Base-by-base conservation (phyloP, 2,113 vertebrate genomes). In the Tachuris rubrigastra region DNA sequence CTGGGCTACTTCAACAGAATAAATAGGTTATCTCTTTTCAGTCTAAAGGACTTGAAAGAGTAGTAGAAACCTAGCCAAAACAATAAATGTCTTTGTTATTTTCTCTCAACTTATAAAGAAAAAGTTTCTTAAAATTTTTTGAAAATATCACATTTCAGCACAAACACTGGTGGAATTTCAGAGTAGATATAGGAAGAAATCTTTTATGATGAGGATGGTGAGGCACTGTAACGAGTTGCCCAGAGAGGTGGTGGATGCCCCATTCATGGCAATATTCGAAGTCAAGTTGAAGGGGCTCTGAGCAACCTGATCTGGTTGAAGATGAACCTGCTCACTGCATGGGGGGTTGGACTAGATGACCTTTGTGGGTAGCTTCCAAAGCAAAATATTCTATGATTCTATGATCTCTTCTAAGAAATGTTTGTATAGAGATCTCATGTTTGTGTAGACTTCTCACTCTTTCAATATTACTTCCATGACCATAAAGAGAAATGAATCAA, bases 271-370 rank as follows among this genome's bases (percentile, higher is more conserved):
- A 84, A 37, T 5, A 21, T 46, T 62, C 49, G 20, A 30, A 9
- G 24, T 7, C 50, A 33, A 27, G 2, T 7, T 55, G 15, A 65
- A 1, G 1, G 20, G 5, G 12, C 22, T 67, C 68, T 82, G 37
- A 67, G 31, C 27, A 33, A 39, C 16, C 20, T 53, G 46, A n/a
- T 30, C 23, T n/a, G 9, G 52, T 24, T 52, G 53, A 46, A 59
- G 28, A 59, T 46, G 23, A 12, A 19, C 8, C 19, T 44, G 27
- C 22, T 44, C 6, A 12, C 44, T 66, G 33, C 22, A 66, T 17
- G 5, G 2, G 2, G 4, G 1, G 2, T 14, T 55, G 15, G 41
- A 62, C 25, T 33, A 33, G 16, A 23, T 15, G 30, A 42, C 23
- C 8, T 68, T 46, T 73, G 33, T 1, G 1, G 3, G 14, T 58